Evolutionary conservation across 2,113 vertebrate genomes (phyloP), one percentile per base, ranked within the genome.

Genomic region (Tragelaphus scriptus): DNA sequence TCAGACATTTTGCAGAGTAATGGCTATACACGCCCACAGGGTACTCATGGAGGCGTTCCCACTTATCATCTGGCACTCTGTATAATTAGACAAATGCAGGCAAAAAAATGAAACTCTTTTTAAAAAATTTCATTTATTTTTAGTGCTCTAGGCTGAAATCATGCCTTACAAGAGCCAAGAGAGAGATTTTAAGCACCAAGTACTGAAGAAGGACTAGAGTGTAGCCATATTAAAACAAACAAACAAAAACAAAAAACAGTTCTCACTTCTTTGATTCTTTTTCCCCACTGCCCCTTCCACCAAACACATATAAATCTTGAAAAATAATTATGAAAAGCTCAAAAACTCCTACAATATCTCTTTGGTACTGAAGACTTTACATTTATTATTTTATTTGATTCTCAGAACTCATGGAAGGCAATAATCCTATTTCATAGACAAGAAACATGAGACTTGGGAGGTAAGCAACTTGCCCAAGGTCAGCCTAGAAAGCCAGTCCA

Each of bases 401-500:
- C 51, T 95, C 30, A 75, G 19, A 82, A 86, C 28, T 65, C 32
- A 32, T 9, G 63, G 85, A 97, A 93, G 47, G 58, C 85, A 89
- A 71, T 89, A 95, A 95, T 92, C 56, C 77, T 86, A 51, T 89
- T 94, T 91, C 36, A 88, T n/a, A 63, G 47, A 44, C 94, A 86
- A 95, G 91, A 97, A 96, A 97, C 86, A 6, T 93, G 94, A 97
- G 68, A 84, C 21, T 21, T 59, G 36, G 40, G 25, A 92, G 71
- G 82, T 92, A 86, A 94, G 49, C 90, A n/a, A n/a, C n/a, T n/a
- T n/a, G n/a, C n/a, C n/a, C n/a, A n/a, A 19, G 3, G 25, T 36
- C 4, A 85, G 56, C 44, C 59, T 79, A 44, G 85, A 40, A 93
- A 65, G 16, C 15, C 44, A 85, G 59, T 26, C 47, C 30, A 40